Evolutionary conservation across 2,888 invertebrate genomes (phyloP), one percentile per base, ranked within the genome.

Genomic region (Malthinus seriepunctatus): DNA sequence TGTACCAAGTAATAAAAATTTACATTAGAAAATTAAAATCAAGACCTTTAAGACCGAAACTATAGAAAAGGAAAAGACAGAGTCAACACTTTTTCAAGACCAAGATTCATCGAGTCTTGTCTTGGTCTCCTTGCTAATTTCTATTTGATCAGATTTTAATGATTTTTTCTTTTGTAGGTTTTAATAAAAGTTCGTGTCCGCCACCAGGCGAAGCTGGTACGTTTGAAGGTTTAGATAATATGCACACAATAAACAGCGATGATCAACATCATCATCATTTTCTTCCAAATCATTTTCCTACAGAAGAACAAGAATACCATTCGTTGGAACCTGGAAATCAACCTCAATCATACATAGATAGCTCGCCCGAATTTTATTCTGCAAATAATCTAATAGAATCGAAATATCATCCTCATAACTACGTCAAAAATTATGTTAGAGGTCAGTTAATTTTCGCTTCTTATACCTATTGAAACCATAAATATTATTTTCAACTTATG

Each of bases 291-390:
- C 67, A 76, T 50, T 84, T 84, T 62, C 80, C 84, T 59, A 78
- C 81, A 60, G 85, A 88, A 65, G 86, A 86, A 63, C 81, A 82
- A 60, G 80, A 86, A 65, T 84, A 84, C 72, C 84, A 84, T 66
- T 79, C 81, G 52, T 71, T 83, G 60, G 80, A 83, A 55, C 78
- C 79, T 55, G 79, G 78, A 53, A 82, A 83, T 62, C 82, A 83
- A 60, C 83, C 85, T 65, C 76, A 81, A 62, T 81, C 84, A 48
- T 87, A 86, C 79, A 83, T 84, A 78, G 91, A 87, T 77, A 87
- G 80, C 79, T 89, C 86, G 45, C 84, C 86, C 3, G 87, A 91
- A 78, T 90, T 91, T 79, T 91, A 91, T 77, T 84, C 88, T 68
- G 84, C 87, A 69, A 80, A 78, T 66, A 80, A 78, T 65, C 76